These are phyloP conservation scores for Camelus dromedarius DNA, from an alignment of 2,113 vertebrate genomes.

Conservation along the genomic window DNA sequence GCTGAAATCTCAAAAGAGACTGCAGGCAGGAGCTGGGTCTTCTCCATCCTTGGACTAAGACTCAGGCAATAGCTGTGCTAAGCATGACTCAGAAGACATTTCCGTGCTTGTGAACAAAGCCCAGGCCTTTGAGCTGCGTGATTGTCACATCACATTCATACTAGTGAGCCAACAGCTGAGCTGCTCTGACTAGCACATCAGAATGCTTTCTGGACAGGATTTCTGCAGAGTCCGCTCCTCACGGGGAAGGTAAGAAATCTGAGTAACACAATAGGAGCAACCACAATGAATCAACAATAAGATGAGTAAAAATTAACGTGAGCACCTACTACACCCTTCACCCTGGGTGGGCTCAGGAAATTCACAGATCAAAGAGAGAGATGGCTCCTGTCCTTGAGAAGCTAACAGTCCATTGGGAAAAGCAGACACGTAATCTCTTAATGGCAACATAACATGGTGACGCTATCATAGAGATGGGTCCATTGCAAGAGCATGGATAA, in stretches of 20 bases:
- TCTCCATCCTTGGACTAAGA: not conserved
- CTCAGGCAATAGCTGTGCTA: not conserved
- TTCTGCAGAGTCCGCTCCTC: constrained; percentile 74
- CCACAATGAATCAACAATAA: constrained; percentile 45
- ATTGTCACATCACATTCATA: constrained; percentile 53
- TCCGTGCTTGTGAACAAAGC: constrained; percentile 31
- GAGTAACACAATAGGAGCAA: constrained; percentile 46
- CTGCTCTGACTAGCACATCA: constrained; percentile 68
- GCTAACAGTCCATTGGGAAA: not conserved
- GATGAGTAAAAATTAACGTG: not conserved
- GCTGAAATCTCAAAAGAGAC: constrained; percentile 14
- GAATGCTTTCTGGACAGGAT: constrained; percentile 70
- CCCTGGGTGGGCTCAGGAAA: not conserved
- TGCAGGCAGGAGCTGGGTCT: not conserved
- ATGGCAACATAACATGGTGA: not conserved
- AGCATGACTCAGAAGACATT: constrained; percentile 65
- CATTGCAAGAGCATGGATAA: not conserved
- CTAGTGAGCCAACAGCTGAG: constrained; percentile 68
- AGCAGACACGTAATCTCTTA: not conserved
- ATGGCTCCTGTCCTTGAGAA: not conserved
- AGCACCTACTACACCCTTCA: not conserved
- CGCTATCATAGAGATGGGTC: not conserved
- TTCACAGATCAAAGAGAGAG: not conserved
- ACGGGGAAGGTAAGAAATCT: constrained; percentile 41
- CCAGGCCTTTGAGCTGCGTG: constrained; percentile 41